A percentile compares a stretch with the other conserved stretches of the same genome.
These are phyloP conservation scores for Sarcophaga variegata DNA, from an alignment of 2,888 invertebrate genomes.

Conservation along the genomic window DNA sequence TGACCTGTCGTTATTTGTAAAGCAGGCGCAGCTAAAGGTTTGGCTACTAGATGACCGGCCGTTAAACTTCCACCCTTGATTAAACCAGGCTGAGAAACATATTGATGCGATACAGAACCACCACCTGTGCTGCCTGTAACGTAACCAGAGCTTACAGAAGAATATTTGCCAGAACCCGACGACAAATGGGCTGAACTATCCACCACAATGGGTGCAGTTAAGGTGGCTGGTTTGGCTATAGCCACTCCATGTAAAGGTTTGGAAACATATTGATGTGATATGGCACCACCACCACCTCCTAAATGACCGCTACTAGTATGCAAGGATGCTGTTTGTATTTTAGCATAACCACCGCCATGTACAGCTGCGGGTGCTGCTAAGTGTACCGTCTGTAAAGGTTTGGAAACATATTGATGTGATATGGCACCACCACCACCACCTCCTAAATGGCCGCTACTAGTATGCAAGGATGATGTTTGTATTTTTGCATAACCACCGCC, in stretches of 20 bases:
- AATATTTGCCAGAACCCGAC: slow-evolving; percentile 49
- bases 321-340: slow-evolving; percentile 29
- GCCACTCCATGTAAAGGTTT: slow-evolving; percentile 65
- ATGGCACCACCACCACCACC: slow-evolving; percentile 68
- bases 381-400: slow-evolving; percentile 69
- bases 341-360: slow-evolving; percentile 67
- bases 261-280: slow-evolving; percentile 74
- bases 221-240: slow-evolving; percentile 38
- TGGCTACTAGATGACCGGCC: slow-evolving; percentile 71
- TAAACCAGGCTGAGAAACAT: slow-evolving; percentile 60
- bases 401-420: slow-evolving; percentile 74
- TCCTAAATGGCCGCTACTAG: slow-evolving; percentile 48
- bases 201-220: slow-evolving; percentile 51
- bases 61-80: slow-evolving; percentile 47
- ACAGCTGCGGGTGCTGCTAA: slow-evolving; percentile 39
- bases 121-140: slow-evolving; percentile 72
- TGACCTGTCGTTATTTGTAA: slow-evolving; percentile 68
- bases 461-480: slow-evolving; percentile 21
- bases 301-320: slow-evolving; percentile 41
- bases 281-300: slow-evolving; percentile 67
- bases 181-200: slow-evolving; percentile 53
- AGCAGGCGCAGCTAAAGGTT: slow-evolving; percentile 32
- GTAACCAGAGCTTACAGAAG: slow-evolving; percentile 60
- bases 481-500: slow-evolving; percentile 68
- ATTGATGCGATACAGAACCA: slow-evolving; percentile 65